Percentiles rank a stretch among this genome's conserved stretches.
Evolutionary conservation across 1,140 invertebrate species (phyloP).

Genomic region (Drosophila yakuba): DNA sequence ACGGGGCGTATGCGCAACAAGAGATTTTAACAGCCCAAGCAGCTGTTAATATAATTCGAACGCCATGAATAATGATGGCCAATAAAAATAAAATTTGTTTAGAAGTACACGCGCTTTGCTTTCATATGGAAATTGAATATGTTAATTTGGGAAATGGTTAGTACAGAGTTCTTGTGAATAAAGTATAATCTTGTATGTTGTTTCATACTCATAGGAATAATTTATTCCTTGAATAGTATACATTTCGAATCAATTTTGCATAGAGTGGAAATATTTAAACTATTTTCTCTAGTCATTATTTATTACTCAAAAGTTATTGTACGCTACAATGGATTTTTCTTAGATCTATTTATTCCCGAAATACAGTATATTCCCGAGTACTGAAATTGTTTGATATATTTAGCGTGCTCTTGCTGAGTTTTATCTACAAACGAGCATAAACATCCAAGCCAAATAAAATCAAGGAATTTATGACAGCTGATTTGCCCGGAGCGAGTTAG

Average conservation of each 20-base stretch:
- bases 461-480: constrained; percentile 61
- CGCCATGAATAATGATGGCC: constrained; percentile 38
- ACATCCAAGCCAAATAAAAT: constrained; percentile 58
- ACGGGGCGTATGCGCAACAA: constrained; percentile 60
- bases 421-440: constrained; percentile 47
- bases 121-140: constrained; percentile 13
- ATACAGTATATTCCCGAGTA: neutral
- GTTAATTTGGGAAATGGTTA: neutral
- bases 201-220: too few species aligned
- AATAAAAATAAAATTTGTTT: constrained; percentile 56
- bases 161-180: neutral
- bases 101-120: constrained; percentile 16
- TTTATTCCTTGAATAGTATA: too few species aligned
- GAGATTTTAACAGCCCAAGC: constrained; percentile 39
- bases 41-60: constrained; percentile 61
- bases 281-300: too few species aligned
- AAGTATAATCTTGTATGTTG: neutral
- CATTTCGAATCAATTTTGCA: too few species aligned
- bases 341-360: neutral
- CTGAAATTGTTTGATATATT: constrained; percentile 41
- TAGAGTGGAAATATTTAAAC: too few species aligned
- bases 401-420: constrained; percentile 18
- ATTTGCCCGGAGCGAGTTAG: constrained; percentile 49
- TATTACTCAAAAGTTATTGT: too few species aligned
- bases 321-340: neutral